These are phyloP conservation scores for Typhlomys cinereus DNA, from an alignment of 2,113 vertebrate species.

Conservation along the genomic window DNA sequence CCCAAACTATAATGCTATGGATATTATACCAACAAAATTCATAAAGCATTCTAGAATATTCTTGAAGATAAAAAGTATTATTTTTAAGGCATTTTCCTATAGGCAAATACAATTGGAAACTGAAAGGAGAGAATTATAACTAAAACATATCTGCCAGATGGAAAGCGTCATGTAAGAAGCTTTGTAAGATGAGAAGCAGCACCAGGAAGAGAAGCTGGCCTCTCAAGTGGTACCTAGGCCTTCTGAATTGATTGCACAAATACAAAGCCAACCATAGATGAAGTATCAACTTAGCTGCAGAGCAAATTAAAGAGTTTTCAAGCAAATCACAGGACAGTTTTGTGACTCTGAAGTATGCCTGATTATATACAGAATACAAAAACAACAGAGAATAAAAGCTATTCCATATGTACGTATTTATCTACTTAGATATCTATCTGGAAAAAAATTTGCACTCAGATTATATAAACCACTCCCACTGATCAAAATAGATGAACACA, in stretches of 20 bases:
- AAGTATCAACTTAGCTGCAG: constrained; percentile 27
- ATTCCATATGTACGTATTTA: neutral
- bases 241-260: neutral
- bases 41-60: neutral
- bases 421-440: neutral
- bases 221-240: neutral
- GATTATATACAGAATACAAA: neutral
- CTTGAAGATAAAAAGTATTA: constrained; percentile 38
- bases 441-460: constrained; percentile 2
- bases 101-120: constrained; percentile 24
- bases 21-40: neutral
- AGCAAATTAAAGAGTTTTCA: neutral
- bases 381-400: neutral
- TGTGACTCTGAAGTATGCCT: neutral
- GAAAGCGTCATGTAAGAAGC: neutral
- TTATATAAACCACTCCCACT: neutral
- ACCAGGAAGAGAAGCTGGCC: neutral
- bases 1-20: neutral
- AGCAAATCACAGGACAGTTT: neutral
- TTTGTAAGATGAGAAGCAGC: neutral
- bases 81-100: constrained; percentile 20
- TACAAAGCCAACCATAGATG: neutral
- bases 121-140: neutral
- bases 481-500: constrained; percentile 41
- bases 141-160: constrained; percentile 29